Evolutionary conservation across 2,113 vertebrate species (phyloP).

Genomic region (Varanus salvator): DNA sequence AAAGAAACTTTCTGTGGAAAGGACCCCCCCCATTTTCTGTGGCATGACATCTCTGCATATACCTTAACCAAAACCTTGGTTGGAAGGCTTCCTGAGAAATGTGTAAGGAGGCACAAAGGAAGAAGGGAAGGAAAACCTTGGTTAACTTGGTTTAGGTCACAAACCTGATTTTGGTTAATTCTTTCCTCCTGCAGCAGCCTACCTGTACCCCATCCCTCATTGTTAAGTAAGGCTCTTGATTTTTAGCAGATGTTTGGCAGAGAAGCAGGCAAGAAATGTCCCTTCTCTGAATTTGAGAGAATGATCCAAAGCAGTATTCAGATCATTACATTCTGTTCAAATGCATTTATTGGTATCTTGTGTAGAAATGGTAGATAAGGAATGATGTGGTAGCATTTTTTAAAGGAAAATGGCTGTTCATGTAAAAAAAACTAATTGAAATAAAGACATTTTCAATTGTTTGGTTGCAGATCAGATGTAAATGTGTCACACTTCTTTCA

Average conservation of each 20-base stretch:
- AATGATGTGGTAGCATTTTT: not conserved
- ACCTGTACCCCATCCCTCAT: not conserved
- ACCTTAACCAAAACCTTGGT: not conserved
- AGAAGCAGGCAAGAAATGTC: not conserved
- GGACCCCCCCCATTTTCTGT: too few relatives aligned
- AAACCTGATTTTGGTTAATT: not conserved
- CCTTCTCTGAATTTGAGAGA: not conserved
- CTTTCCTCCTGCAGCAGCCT: not conserved
- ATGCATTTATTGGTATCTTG: conserved; percentile 2
- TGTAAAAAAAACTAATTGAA: conserved; percentile 8
- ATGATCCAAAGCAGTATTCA: not conserved
- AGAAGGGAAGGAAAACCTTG: not conserved
- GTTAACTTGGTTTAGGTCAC: not conserved
- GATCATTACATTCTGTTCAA: not conserved
- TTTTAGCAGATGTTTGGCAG: not conserved
- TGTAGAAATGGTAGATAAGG: not conserved
- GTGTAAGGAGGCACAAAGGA: not conserved
- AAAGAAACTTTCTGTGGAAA: too few relatives aligned
- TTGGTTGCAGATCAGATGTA: not conserved
- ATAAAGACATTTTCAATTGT: conserved; percentile 12
- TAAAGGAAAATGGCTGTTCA: not conserved
- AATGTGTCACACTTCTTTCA: not conserved
- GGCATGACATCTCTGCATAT: too few relatives aligned
- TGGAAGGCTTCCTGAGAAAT: not conserved
- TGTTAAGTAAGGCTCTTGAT: not conserved